A percentile compares a stretch with the other conserved stretches of the same genome.
Conservation (phyloP, 2,113 vertebrate genomes). For the Illadopsis cleaveri region DNA sequence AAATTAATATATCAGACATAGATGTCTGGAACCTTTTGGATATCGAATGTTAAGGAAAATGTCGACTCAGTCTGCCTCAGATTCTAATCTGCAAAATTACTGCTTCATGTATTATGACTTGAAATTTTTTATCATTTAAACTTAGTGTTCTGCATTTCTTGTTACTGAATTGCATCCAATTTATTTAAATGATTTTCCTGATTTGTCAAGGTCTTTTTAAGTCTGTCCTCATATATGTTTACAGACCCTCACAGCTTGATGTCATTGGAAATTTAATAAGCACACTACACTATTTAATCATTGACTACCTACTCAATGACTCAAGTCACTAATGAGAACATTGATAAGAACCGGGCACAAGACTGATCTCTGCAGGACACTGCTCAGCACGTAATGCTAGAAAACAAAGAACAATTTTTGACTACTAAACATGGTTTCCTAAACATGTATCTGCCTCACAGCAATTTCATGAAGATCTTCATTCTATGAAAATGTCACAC, state of each 20-base stretch:
- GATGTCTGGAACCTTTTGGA: not conserved
- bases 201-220: constrained; percentile 24
- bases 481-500: not conserved
- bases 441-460: not conserved
- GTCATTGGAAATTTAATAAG: constrained; percentile 66
- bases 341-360: constrained; percentile 46
- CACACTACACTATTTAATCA: constrained; percentile 53
- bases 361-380: constrained; percentile 27
- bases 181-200: constrained; percentile 45
- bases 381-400: not conserved
- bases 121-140: constrained; percentile 1
- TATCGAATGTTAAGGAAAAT: not conserved
- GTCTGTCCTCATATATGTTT: constrained; percentile 39
- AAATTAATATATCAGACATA: not conserved
- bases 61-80: not conserved
- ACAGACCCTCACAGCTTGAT: constrained; percentile 53
- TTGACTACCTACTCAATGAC: constrained; percentile 48
- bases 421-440: not conserved
- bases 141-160: not conserved
- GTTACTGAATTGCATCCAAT: constrained; percentile 20
- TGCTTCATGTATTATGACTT: not conserved
- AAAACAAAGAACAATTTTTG: not conserved
- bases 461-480: not conserved
- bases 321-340: constrained; percentile 59
- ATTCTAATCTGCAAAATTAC: not conserved